A percentile compares a stretch with the other conserved stretches of the same genome.
Conservation (phyloP, 2,797 vertebrate species). For the Myotis planiceps region DNA sequence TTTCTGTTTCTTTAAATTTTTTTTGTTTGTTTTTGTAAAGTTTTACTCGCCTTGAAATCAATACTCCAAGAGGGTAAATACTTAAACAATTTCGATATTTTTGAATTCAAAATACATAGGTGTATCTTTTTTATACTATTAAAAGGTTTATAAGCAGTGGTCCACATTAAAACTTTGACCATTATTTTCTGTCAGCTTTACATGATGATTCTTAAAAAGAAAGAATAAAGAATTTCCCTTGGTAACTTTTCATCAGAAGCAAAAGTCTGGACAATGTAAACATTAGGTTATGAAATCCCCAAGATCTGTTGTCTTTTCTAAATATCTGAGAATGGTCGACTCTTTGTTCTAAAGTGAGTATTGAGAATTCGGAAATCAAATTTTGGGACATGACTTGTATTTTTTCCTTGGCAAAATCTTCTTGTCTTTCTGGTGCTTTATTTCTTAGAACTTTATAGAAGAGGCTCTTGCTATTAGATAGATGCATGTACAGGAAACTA, state of each 20-base stretch:
- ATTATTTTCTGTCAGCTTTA: conserved; percentile 27
- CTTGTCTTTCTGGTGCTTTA: background rate
- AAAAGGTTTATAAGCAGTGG: background rate
- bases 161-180: background rate
- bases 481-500: background rate
- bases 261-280: background rate
- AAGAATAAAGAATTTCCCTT: background rate
- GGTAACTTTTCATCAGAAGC: background rate
- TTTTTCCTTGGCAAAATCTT: conserved; percentile 10
- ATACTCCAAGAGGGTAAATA: background rate
- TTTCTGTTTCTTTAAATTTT: background rate
- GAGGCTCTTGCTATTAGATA: background rate
- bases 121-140: conserved; percentile 5
- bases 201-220: conserved; percentile 12
- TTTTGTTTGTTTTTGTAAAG: background rate
- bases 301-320: background rate
- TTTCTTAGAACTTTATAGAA: conserved; percentile 5
- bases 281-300: background rate
- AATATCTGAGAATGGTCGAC: background rate
- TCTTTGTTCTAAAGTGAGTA: background rate
- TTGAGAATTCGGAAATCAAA: background rate
- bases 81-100: background rate
- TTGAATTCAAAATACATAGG: conserved; percentile 13
- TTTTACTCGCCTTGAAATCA: conserved; percentile 28
- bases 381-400: background rate